These are phyloP conservation scores for Pseudomugil tenellus DNA, from an alignment of 2,797 vertebrate genomes.

Conservation along the genomic window DNA sequence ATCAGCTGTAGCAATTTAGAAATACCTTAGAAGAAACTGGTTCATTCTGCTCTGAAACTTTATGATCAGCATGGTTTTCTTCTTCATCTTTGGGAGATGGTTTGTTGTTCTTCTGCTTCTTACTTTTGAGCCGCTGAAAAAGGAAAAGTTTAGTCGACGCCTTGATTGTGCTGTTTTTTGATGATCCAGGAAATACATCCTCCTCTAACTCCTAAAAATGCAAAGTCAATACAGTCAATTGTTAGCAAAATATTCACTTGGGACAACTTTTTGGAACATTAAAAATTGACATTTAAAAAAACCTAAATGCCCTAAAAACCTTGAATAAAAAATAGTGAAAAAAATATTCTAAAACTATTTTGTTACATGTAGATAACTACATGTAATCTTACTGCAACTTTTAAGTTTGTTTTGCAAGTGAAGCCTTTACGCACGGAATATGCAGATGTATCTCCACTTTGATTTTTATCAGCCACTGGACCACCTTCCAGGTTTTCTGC, in stretches of 20 bases:
- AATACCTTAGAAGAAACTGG: constrained; percentile 73
- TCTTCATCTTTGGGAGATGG: constrained; percentile 82
- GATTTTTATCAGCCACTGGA: constrained; percentile 84
- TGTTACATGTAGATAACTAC: neutral
- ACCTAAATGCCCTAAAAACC: neutral
- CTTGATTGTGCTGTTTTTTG: constrained; percentile 88
- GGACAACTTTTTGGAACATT: neutral
- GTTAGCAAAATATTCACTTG: neutral
- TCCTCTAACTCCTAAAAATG: constrained; percentile 87
- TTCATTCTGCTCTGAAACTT: constrained; percentile 32
- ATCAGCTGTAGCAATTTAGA: neutral
- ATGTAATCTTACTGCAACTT: too few species aligned
- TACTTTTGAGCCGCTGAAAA: constrained; percentile 90
- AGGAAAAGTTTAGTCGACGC: constrained; percentile 92
- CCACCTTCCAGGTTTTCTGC: constrained; percentile 90
- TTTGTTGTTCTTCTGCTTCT: constrained; percentile 86
- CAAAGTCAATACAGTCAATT: neutral
- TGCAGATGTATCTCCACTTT: constrained; percentile 18
- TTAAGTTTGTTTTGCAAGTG: neutral
- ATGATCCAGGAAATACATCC: constrained; percentile 85
- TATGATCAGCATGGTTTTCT: constrained; percentile 72
- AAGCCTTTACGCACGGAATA: constrained; percentile 45
- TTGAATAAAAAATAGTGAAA: neutral
- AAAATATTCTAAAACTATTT: neutral
- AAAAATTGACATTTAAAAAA: neutral